Percentiles rank a stretch among this genome's conserved stretches.
These are phyloP conservation scores for Pangasius larnaudii DNA, from an alignment of 2,797 vertebrate species.

Conservation along the genomic window DNA sequence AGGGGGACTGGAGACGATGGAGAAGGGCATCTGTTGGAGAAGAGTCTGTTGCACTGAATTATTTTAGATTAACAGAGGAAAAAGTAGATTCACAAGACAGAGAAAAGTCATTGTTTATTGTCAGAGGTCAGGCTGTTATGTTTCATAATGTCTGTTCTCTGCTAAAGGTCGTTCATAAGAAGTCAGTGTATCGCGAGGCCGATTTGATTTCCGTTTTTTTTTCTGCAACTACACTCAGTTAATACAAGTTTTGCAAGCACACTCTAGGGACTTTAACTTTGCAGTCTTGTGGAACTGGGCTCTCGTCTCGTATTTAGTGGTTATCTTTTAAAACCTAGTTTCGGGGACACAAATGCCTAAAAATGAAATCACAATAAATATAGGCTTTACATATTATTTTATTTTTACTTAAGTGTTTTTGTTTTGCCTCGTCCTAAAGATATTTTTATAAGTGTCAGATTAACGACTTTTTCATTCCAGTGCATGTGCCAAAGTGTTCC, in stretches of 20 bases:
- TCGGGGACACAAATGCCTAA: not conserved
- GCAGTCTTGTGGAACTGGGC: not conserved
- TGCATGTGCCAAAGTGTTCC: not conserved
- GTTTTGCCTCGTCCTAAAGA: not conserved
- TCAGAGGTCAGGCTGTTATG: constrained; percentile 4
- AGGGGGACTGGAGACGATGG: constrained; percentile 17
- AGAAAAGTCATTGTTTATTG: not conserved
- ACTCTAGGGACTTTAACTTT: not conserved
- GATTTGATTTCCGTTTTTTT: not conserved
- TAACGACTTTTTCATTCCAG: not conserved
- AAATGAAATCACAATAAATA: not conserved
- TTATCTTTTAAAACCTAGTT: not conserved
- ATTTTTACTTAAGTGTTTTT: not conserved
- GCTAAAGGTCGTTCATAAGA: not conserved
- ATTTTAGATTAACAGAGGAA: not conserved
- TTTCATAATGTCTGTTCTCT: not conserved
- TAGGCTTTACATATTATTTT: not conserved
- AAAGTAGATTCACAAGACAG: not conserved
- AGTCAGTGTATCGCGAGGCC: not conserved
- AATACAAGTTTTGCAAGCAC: not conserved
- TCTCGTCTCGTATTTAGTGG: not conserved
- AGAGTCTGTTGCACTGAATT: constrained; percentile 10
- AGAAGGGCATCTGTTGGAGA: constrained; percentile 5
- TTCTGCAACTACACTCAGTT: not conserved
- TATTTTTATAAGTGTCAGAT: not conserved